These are phyloP conservation scores for Falco naumanni DNA, from an alignment of 2,797 vertebrate genomes.

Conservation along the genomic window DNA sequence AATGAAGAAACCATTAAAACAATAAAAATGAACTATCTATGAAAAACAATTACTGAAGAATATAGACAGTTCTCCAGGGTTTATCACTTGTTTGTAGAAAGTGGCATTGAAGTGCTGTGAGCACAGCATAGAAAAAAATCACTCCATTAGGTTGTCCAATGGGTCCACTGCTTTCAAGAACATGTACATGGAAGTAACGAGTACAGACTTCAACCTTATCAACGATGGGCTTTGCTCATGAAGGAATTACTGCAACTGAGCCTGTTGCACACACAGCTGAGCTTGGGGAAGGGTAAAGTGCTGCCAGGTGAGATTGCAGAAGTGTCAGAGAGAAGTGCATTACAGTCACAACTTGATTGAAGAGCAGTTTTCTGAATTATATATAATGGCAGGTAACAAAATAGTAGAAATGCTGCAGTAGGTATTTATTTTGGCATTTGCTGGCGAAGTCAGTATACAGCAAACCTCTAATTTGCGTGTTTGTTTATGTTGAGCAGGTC, in stretches of 20 bases:
- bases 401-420: not conserved
- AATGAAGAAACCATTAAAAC: constrained; percentile 21
- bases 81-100: not conserved
- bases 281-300: not conserved
- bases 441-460: not conserved
- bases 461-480: not conserved
- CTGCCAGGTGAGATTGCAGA: not conserved
- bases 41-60: not conserved
- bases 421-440: not conserved
- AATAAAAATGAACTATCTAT: constrained; percentile 27
- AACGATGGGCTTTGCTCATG: not conserved
- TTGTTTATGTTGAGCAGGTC: not conserved
- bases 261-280: not conserved
- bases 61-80: not conserved
- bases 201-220: not conserved
- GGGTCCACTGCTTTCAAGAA: not conserved
- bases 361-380: not conserved
- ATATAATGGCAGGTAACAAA: not conserved
- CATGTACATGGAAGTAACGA: fast-evolving
- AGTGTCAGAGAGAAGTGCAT: not conserved
- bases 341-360: not conserved
- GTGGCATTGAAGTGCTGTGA: not conserved
- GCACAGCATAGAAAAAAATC: not conserved
- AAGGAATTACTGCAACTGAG: not conserved
- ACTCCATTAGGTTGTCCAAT: not conserved